These are phyloP conservation scores for Gambusia affinis DNA, from an alignment of 2,113 vertebrate species.

Conservation along the genomic window DNA sequence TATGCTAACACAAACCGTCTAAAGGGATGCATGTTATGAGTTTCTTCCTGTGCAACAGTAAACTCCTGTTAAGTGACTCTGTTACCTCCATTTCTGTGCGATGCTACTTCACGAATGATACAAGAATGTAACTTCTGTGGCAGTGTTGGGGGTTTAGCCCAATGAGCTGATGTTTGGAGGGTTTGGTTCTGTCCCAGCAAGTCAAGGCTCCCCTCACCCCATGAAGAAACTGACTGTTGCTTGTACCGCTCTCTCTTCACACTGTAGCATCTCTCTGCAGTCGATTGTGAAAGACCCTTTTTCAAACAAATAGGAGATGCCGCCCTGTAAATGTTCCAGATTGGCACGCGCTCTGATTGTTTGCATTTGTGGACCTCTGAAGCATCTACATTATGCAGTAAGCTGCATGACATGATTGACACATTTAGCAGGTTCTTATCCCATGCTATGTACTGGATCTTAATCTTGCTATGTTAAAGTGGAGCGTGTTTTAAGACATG, in stretches of 20 bases:
- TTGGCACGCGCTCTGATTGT: slow-evolving; percentile 47
- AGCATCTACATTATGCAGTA: slow-evolving; percentile 46
- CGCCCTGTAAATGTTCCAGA: slow-evolving; percentile 31
- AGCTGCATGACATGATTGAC: slow-evolving; percentile 60
- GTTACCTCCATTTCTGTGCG: slow-evolving; percentile 64
- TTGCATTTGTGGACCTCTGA: slow-evolving; percentile 53
- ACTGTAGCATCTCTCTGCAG: slow-evolving; percentile 57
- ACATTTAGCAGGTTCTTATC: slow-evolving; percentile 28
- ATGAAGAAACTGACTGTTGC: slow-evolving; percentile 46
- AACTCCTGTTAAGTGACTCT: slow-evolving; percentile 58
- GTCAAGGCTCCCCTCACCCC: neutral
- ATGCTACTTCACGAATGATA: slow-evolving; percentile 68
- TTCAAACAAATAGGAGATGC: slow-evolving; percentile 9
- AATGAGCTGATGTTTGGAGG: slow-evolving; percentile 38
- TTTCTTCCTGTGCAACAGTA: slow-evolving; percentile 60
- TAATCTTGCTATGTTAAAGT: slow-evolving; percentile 43
- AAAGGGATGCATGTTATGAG: slow-evolving; percentile 70
- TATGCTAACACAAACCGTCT: slow-evolving; percentile 55
- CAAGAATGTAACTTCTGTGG: slow-evolving; percentile 75
- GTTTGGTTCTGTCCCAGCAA: slow-evolving; percentile 10
- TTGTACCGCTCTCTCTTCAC: slow-evolving; percentile 25
- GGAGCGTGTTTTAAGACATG: slow-evolving; percentile 36
- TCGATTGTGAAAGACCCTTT: slow-evolving; percentile 19
- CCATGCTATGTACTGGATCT: slow-evolving; percentile 42
- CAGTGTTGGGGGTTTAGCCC: slow-evolving; percentile 50